Evolutionary conservation across 2,113 vertebrate species (phyloP).

Genomic region (Cygnus buccinator): DNA sequence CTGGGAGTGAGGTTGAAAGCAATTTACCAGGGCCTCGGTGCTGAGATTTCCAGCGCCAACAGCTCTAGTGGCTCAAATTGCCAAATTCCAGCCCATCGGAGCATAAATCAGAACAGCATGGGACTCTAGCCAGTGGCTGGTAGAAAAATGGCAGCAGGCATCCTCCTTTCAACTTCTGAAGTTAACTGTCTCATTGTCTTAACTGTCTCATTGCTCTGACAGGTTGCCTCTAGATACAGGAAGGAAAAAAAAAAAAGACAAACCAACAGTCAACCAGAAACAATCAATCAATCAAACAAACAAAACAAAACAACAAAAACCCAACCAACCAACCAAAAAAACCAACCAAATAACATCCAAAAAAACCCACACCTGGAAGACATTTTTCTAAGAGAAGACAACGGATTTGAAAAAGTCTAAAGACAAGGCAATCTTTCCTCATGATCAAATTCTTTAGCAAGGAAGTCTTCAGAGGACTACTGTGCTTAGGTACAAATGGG

Average conservation of each 20-base stretch:
- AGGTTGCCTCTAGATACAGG: not conserved
- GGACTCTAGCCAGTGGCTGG: not conserved
- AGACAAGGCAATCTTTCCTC: not conserved
- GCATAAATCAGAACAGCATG: not conserved
- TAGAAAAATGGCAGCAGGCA: not conserved
- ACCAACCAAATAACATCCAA: not conserved
- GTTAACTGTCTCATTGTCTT: not conserved
- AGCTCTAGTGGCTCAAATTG: not conserved
- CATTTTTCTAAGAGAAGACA: not conserved
- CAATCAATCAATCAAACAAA: not conserved
- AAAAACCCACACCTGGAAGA: not conserved
- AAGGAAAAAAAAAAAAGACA: not conserved
- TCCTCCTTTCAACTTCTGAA: not conserved
- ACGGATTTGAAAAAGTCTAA: not conserved
- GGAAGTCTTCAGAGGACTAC: not conserved
- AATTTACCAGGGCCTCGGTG: not conserved
- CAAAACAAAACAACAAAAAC: not conserved
- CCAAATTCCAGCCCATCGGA: not conserved
- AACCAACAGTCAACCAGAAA: too few species aligned
- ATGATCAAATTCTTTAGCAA: not conserved
- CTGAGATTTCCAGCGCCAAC: not conserved
- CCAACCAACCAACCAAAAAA: fast-evolving
- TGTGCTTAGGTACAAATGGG: not conserved
- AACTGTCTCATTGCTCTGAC: not conserved
- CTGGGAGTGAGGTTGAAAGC: not conserved